phyloP scores from a whole-genome alignment of 2,113 vertebrate genomes.

The Heptranchias perlo region DNA sequence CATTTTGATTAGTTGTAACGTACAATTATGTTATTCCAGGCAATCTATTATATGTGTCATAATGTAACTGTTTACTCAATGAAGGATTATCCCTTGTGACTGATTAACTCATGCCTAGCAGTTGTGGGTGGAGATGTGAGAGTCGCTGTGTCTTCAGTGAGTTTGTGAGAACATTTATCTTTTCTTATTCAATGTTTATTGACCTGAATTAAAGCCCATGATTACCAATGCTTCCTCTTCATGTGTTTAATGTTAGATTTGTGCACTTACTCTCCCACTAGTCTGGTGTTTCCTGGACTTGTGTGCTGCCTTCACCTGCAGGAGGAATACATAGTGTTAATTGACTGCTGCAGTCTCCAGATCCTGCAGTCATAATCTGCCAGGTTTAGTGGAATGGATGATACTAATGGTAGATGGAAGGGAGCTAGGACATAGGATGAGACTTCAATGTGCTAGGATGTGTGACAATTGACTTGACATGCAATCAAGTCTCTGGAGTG shows the following conservation, averaged over 20 bases:
- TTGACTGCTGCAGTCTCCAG: slow-evolving; percentile 2
- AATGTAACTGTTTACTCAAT: background rate
- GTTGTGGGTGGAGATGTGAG: background rate
- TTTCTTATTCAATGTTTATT: background rate
- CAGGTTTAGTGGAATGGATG: background rate
- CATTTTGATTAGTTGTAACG: background rate
- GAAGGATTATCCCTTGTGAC: background rate
- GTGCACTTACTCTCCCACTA: background rate
- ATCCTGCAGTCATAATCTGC: background rate
- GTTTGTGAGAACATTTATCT: background rate
- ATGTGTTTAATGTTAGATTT: background rate
- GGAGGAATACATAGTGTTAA: background rate
- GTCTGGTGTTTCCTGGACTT: background rate
- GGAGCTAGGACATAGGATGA: background rate
- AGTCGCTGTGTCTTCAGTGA: background rate
- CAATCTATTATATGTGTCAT: background rate
- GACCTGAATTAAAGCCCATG: background rate
- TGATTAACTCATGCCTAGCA: background rate
- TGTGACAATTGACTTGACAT: background rate
- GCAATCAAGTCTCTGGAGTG: background rate
- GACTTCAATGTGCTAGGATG: background rate
- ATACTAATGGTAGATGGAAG: background rate
- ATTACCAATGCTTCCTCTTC: background rate
- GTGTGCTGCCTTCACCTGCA: background rate
- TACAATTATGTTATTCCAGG: background rate